Base-by-base conservation (phyloP, 2,888 invertebrate species). In the Apotomis betuletana region DNA sequence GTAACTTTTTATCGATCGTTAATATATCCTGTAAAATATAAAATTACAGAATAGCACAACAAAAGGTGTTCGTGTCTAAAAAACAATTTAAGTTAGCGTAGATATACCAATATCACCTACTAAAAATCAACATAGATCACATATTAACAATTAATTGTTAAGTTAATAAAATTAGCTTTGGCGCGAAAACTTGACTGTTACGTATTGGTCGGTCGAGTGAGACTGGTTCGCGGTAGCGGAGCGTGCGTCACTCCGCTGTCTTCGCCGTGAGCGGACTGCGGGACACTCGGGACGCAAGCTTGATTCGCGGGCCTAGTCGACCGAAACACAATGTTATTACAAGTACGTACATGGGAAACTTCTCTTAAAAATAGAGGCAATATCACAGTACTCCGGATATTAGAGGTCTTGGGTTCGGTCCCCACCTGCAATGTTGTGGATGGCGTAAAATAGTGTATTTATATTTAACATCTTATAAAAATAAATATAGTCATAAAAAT, bases 181-280 rank as follows among this genome's bases (percentile, higher is more conserved):
- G 82, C 87, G 86, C 85, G 85, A 83, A 85, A 83, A 73, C 78
- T 80, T 61, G 75, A 68, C 72, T 68, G 64, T 5, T 41, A 41
- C 49, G 46, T 60, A 46, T 36, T 15, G 57, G 60, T 62, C 36
- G 44, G 57, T 52, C 63, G 70, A 69, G 67, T 13, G 44, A 60
- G 73, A 62, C 59, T 61, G 71, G 72, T 65, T 70, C 74, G 74
- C 70, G 75, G 74, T 70, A 74, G 75, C 83, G 77, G 74, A 74
- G 75, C 75, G 78, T 70, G 87, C 91, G 90, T 90, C 85, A 77
- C 81, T 76, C 83, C 85, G 85, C 89, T 83, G 78, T 82, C 84
- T 85, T 76, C 74, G 76, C 83, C 85, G 83, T 81, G 75, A 74
- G 81, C 81, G 78, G 80, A 91, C 90, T 90, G 90, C n/a, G 70